These are phyloP conservation scores for Cephus spinipes DNA, from an alignment of 2,888 invertebrate species.

Conservation along the genomic window DNA sequence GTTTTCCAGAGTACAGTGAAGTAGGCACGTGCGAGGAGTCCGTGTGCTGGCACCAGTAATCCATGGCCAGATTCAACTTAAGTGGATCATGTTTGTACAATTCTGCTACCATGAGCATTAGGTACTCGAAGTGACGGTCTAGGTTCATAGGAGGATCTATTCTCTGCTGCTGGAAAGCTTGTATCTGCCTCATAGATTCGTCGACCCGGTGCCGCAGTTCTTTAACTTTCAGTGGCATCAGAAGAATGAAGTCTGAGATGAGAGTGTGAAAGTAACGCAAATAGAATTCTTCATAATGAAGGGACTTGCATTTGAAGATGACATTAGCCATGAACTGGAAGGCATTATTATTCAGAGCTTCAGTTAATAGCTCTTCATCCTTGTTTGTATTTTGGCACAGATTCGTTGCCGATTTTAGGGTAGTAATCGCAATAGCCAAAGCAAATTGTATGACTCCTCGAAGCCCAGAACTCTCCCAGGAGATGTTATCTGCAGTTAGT, in stretches of 20 bases:
- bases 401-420: slow-evolving; percentile 72
- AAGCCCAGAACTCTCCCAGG: slow-evolving; percentile 71
- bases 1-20: slow-evolving; percentile 50
- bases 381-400: slow-evolving; percentile 75
- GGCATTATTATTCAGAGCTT: slow-evolving; percentile 81
- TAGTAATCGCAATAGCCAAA: slow-evolving; percentile 77
- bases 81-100: slow-evolving; percentile 83
- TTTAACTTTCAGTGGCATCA: slow-evolving; percentile 92
- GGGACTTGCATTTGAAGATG: slow-evolving; percentile 76
- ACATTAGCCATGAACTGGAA: slow-evolving; percentile 84
- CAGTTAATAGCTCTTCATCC: slow-evolving; percentile 84
- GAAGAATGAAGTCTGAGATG: slow-evolving; percentile 91
- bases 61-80: slow-evolving; percentile 76
- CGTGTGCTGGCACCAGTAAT: slow-evolving; percentile 83
- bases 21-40: slow-evolving; percentile 63
- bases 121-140: slow-evolving; percentile 84
- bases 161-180: slow-evolving; percentile 81
- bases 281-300: slow-evolving; percentile 85
- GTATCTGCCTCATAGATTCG: slow-evolving; percentile 85
- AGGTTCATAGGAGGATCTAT: slow-evolving; percentile 81
- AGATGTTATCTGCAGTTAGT: slow-evolving; percentile 65
- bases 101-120: slow-evolving; percentile 82
- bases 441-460: slow-evolving; percentile 77
- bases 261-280: slow-evolving; percentile 85
- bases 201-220: slow-evolving; percentile 87